Percentiles rank a stretch among this genome's conserved stretches.
These are phyloP conservation scores for Cosmorhoe ocellata DNA, from an alignment of 2,888 invertebrate genomes.

Conservation along the genomic window DNA sequence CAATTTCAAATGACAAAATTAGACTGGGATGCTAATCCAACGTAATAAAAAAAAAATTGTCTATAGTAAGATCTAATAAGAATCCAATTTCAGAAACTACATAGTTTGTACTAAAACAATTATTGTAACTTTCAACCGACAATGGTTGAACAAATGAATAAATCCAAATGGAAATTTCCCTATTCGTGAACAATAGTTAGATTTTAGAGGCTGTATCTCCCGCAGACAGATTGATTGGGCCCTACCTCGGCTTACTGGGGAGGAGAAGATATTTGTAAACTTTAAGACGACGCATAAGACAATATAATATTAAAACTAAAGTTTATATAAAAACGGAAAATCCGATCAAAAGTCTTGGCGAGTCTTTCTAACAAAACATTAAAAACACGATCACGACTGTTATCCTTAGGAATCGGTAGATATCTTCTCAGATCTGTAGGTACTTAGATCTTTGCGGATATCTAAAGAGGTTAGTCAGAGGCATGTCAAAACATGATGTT, in stretches of 20 bases:
- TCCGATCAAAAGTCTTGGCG: too few relatives aligned
- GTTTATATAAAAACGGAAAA: too few relatives aligned
- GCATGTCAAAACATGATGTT: too few relatives aligned
- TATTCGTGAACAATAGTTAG: conserved; percentile 81
- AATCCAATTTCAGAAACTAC: conserved; percentile 10
- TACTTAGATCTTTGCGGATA: too few relatives aligned
- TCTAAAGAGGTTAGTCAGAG: too few relatives aligned
- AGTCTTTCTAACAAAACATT: too few relatives aligned
- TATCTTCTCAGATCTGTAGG: too few relatives aligned
- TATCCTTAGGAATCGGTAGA: too few relatives aligned
- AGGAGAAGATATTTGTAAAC: conserved; percentile 47
- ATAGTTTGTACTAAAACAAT: conserved; percentile 40
- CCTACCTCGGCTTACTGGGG: conserved; percentile 58
- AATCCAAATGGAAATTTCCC: conserved; percentile 81
- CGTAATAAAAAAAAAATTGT: too few relatives aligned
- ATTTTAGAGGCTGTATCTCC: conserved; percentile 80
- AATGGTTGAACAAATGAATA: conserved; percentile 82
- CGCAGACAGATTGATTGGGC: conserved; percentile 81
- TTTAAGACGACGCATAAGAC: conserved; percentile 21
- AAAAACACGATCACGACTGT: too few relatives aligned
- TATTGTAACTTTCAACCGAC: conserved; percentile 64
- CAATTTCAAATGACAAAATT: conserved; percentile 52
- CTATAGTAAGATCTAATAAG: conserved; percentile 3
- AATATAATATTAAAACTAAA: too few relatives aligned
- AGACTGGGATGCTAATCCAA: too few relatives aligned